phyloP scores from a whole-genome alignment of 37 sponge, comb jelly and placozoan species.

The Tethya wilhelma region DNA sequence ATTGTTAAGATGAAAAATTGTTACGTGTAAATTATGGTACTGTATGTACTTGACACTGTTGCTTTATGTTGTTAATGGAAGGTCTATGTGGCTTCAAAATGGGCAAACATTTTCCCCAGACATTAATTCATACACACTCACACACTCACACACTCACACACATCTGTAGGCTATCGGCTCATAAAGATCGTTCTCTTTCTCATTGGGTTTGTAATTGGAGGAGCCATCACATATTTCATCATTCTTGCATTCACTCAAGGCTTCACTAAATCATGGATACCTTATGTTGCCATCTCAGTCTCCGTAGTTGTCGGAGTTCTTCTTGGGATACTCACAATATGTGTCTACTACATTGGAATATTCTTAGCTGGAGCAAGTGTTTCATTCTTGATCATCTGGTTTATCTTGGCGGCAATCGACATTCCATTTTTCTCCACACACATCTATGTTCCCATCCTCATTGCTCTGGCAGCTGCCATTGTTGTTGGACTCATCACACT shows the following conservation, averaged over 20 bases:
- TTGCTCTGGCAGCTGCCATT: constrained; percentile 6
- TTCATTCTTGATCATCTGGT: constrained; percentile 48
- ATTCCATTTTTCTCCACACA: constrained; percentile 37
- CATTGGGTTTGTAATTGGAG: constrained; percentile 53
- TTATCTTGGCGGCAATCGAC: constrained; percentile 55
- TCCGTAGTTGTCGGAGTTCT: constrained; percentile 38
- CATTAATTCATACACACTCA: too few species aligned
- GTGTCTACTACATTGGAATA: constrained; percentile 69
- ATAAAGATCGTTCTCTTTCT: constrained; percentile 57
- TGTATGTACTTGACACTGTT: too few species aligned
- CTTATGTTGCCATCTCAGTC: constrained; percentile 5
- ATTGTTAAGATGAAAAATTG: too few species aligned
- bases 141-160: neutral
- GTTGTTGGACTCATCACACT: constrained; percentile 45
- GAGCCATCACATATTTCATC: constrained; percentile 33
- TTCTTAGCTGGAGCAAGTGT: constrained; percentile 58
- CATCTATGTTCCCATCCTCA: constrained; percentile 42
- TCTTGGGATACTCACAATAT: constrained; percentile 39
- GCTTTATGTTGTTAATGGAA: too few species aligned
- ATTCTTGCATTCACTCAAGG: constrained; percentile 9
- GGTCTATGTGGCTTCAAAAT: too few species aligned
- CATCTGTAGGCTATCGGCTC: constrained; percentile 41
- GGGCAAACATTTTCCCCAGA: too few species aligned
- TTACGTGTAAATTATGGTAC: too few species aligned
- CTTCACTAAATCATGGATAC: constrained; percentile 24